Base-by-base conservation (phyloP, 53 echinoderm and acorn worm species). In the Apostichopus leukothele region DNA sequence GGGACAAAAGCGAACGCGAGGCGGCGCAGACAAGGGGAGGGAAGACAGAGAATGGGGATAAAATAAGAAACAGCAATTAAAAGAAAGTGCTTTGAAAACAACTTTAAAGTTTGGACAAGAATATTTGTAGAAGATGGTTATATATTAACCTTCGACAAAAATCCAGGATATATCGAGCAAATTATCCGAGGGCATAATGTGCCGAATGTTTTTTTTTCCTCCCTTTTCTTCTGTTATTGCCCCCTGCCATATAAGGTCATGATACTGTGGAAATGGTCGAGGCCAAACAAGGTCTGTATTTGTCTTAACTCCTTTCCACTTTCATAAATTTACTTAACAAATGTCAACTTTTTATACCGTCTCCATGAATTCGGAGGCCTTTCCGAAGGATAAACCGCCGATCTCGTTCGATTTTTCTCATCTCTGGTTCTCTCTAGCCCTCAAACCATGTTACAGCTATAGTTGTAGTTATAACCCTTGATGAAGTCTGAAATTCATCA, bases 261-360 rank as follows among this genome's bases (percentile, higher is more conserved):
- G 71, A 71, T 71, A 19, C 71, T 19, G 16, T 18, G 71, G 18
- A 71, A 71, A 21, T 71, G 20, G 71, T 19, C 6, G 71, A 71
- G 71, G 71, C 71, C 14, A 71, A 19, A 57, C 7, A 6, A 19
- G 71, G 71, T 71, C 16, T 18, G 71, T 71, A 71, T 71, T 71
- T 71, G 71, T 71, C 71, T 71, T 71, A n/a, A 18, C 20, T 18
- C 20, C n/a, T 18, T 16, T 18, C 18, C 20, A 5, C 71, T 18
- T 18, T n/a, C 71, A 71, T 71, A 71, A 71, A 71, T 71, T 71
- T 71, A 71, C 71, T 21, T 71, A 71, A 71, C 71, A 71, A 71
- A 71, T 71, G 71, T 71, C 71, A 71, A 71, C 71, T 71, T 71
- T 39, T 71, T 71, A 71, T 71, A 71, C 18, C 6, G 71, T 71